Evolutionary conservation across 2,888 invertebrate species (phyloP).

Genomic region (Sinotaia quadrata): DNA sequence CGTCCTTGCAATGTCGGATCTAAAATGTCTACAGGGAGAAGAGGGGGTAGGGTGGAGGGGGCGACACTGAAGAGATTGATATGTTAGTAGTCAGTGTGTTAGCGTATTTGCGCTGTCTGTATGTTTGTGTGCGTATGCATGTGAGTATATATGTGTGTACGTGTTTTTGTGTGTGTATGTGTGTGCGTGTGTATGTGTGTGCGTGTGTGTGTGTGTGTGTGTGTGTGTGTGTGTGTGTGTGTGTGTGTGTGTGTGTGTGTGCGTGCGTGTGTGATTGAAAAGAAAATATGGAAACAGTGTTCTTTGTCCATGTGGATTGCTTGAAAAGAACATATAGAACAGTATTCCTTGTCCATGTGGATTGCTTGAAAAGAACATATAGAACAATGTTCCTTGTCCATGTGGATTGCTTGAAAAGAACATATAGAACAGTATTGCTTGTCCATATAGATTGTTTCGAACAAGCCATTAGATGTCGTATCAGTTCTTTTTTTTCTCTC

Average conservation of each 20-base stretch:
- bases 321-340: too few species aligned
- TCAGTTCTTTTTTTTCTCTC: too few species aligned
- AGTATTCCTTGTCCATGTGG: too few species aligned
- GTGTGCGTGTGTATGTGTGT: not conserved
- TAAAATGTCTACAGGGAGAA: not conserved
- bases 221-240: slow-evolving; percentile 22
- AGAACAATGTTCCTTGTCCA: too few species aligned
- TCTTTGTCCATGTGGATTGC: too few species aligned
- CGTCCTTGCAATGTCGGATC: not conserved
- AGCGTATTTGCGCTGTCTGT: not conserved
- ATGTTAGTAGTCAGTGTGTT: not conserved
- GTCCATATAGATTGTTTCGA: too few species aligned
- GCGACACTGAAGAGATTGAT: not conserved
- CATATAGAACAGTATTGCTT: too few species aligned
- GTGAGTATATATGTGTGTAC: slow-evolving; percentile 7
- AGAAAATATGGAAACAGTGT: not conserved
- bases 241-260: slow-evolving; percentile 11
- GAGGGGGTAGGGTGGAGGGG: not conserved
- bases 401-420: too few species aligned
- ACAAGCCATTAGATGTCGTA: too few species aligned
- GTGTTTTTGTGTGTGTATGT: not conserved
- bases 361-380: too few species aligned
- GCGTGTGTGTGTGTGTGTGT: slow-evolving; percentile 6
- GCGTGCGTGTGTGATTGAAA: slow-evolving; percentile 12
- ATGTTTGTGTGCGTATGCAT: slow-evolving; percentile 15